These are phyloP conservation scores for Otis tarda DNA, from an alignment of 2,113 vertebrate genomes.

Conservation along the genomic window DNA sequence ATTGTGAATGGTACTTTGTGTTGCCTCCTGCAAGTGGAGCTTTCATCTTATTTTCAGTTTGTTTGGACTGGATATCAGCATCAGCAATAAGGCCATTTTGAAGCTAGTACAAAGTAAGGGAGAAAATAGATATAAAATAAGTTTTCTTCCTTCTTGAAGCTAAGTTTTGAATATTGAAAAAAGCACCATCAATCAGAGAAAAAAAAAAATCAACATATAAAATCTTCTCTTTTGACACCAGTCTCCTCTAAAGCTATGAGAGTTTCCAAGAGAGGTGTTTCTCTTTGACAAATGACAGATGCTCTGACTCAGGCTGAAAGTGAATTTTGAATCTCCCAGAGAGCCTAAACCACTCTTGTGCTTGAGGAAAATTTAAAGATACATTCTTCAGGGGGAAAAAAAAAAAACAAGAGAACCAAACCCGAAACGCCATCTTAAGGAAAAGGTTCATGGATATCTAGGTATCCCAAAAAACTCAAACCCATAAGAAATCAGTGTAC, in stretches of 20 bases:
- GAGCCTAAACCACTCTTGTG: not conserved
- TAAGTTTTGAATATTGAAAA: not conserved
- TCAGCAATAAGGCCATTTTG: not conserved
- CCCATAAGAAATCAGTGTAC: not conserved
- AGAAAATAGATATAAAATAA: not conserved
- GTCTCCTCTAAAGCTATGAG: not conserved
- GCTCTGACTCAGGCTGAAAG: not conserved
- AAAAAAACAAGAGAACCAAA: not conserved
- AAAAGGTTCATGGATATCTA: not conserved
- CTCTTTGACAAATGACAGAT: not conserved
- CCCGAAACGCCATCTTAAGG: not conserved
- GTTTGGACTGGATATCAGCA: not conserved
- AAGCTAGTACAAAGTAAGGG: not conserved
- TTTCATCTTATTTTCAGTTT: not conserved
- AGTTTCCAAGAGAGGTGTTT: not conserved
- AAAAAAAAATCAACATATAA: not conserved
- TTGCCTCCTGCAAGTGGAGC: not conserved
- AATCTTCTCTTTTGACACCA: not conserved
- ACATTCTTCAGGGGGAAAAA: not conserved
- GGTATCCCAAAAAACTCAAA: not conserved
- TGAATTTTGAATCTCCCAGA: not conserved
- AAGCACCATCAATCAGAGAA: not conserved
- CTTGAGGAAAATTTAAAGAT: not conserved
- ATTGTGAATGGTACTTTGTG: not conserved
- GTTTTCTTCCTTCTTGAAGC: not conserved